A percentile compares a stretch with the other conserved stretches of the same genome.
These are phyloP conservation scores for Heterodera filipjevi DNA, from an alignment of 2,888 invertebrate genomes.

Conservation along the genomic window DNA sequence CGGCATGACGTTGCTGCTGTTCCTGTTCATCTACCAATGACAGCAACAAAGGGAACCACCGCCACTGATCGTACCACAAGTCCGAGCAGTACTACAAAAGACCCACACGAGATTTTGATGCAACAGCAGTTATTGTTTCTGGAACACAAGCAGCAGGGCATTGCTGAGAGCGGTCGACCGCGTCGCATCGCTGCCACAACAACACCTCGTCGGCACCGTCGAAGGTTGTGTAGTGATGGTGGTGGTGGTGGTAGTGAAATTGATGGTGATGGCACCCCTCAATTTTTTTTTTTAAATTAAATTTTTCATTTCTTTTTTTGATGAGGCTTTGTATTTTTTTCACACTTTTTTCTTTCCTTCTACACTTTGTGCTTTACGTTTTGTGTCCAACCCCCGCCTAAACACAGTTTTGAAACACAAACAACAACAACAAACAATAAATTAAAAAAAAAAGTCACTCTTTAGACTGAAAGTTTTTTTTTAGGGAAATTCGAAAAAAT, in stretches of 20 bases:
- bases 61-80: neutral
- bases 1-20: neutral
- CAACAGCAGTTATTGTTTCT: neutral
- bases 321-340: neutral
- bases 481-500: too few species aligned
- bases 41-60: neutral
- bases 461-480: too few species aligned
- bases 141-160: neutral
- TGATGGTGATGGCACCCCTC: neutral
- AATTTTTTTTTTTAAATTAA: neutral
- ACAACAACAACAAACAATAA: neutral
- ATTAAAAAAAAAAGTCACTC: neutral
- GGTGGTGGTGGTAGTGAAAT: too few species aligned
- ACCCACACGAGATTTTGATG: neutral
- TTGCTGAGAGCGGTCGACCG: neutral
- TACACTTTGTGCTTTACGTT: conserved; percentile 6
- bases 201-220: neutral
- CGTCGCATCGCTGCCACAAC: neutral
- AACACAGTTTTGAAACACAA: neutral
- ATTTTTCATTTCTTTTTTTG: neutral
- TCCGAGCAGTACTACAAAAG: neutral
- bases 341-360: neutral
- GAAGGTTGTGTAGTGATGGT: neutral
- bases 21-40: neutral
- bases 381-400: neutral